Base-by-base conservation (phyloP, 1,140 invertebrate species). In the Schlechtendalia chinensis region DNA sequence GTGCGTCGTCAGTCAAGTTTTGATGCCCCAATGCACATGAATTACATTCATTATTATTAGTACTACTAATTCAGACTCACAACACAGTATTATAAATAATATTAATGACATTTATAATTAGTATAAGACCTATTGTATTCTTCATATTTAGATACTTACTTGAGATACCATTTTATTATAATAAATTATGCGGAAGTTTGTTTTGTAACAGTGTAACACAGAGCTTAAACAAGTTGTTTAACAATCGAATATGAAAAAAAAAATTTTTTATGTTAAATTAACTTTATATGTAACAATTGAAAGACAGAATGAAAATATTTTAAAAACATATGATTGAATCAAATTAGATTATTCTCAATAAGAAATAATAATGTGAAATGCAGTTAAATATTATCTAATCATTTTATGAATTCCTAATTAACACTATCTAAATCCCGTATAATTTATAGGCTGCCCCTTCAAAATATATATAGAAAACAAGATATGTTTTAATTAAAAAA, bases 341-440 rank as follows among this genome's bases (percentile, higher is more conserved):
- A 45, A 67, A 67, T 1, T 63, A 5, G 27, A 39, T 4, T 39
- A 67, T n/a, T 32, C 29, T 65, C 19, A 22, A 67, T 12, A 45
- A 22, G 11, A 45, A 65, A 19, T 1, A 67, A 16, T 67, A 16
- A 69, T 16, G 47, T 16, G 5, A 47, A 72, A 50, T 72, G 5
- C n/a, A n/a, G n/a, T n/a, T n/a, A 71, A 17, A 24, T 29, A 4
- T 72, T 72, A 72, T 72, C 69, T 72, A 54, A 72, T 72, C 69
- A 54, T 29, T 53, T 19, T 54, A 11, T n/a, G n/a, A 67, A 53
- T 53, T 53, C 8, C 8, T 53, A 19, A 29, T 72, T 53, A 53
- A 24, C 16, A 53, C 11, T 54, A 19, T 14, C 5, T 32, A 5
- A 54, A 11, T 27, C 8, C 17, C 53, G 5, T n/a, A 54, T 19